phyloP scores from a whole-genome alignment of 2,888 invertebrate species.

The Meiosimyza platycephala region DNA sequence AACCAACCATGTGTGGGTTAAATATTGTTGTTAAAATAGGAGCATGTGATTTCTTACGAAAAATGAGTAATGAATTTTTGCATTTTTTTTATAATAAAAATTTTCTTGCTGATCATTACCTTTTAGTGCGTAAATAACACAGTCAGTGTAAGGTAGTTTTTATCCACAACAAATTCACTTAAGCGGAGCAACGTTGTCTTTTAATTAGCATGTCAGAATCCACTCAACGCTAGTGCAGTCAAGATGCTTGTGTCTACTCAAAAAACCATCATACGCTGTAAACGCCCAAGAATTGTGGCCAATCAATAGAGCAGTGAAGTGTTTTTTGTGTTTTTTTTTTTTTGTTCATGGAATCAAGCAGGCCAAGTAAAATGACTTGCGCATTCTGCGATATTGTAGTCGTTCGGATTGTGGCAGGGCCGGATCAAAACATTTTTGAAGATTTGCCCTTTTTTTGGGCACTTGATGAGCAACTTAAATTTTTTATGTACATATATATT shows the following conservation, averaged over 20 bases:
- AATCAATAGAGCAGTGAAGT: constrained; percentile 24
- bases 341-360: not conserved
- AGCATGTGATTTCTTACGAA: not conserved
- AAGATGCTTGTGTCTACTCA: not conserved
- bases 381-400: no score
- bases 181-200: constrained; percentile 59
- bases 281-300: constrained; percentile 23
- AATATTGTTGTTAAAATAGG: not conserved
- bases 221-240: constrained; percentile 40
- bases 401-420: no score
- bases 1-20: not conserved
- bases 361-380: no score
- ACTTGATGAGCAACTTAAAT: no score
- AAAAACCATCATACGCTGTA: not conserved
- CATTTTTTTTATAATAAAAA: not conserved
- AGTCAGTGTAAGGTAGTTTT: no score
- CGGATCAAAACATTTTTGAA: no score
- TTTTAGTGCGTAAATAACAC: not conserved
- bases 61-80: constrained; percentile 19
- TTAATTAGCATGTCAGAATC: constrained; percentile 64
- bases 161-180: constrained; percentile 26
- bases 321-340: not conserved
- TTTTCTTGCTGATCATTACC: constrained; percentile 23
- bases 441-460: no score
- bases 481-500: no score